phyloP scores from a whole-genome alignment of 2,113 vertebrate species.

The Orycteropus afer region DNA sequence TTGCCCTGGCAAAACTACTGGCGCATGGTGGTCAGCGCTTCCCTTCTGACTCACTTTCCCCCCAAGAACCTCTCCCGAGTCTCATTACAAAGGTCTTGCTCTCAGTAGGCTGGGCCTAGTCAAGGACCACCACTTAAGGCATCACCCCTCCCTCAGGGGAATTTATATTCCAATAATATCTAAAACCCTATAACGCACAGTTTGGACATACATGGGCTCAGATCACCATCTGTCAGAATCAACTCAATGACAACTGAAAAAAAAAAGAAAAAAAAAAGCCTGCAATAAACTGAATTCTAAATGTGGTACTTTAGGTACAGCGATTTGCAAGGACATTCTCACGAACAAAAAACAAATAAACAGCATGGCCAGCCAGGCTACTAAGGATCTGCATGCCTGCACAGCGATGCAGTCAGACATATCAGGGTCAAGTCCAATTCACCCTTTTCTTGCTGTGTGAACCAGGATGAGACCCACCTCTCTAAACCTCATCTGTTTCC shows the following conservation, averaged over 20 bases:
- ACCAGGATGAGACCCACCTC: neutral
- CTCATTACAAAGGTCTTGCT: neutral
- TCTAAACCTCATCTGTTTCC: neutral
- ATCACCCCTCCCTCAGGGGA: neutral
- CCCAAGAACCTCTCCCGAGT: neutral
- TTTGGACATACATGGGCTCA: neutral
- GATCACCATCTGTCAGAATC: neutral
- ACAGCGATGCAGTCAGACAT: neutral
- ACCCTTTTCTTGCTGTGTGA: neutral
- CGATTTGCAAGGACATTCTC: neutral
- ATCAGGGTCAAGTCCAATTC: neutral
- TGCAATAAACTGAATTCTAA: neutral
- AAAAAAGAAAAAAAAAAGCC: no score
- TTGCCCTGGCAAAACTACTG: neutral
- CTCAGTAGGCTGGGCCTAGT: no score
- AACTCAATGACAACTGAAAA: neutral
- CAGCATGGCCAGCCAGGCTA: fast-evolving
- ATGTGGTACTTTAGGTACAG: neutral
- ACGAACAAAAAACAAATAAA: neutral
- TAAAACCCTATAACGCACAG: neutral
- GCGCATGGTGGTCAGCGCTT: neutral
- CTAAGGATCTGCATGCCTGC: neutral
- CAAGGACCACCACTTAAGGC: neutral
- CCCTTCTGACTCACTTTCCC: neutral
- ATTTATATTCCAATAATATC: neutral